Evolutionary conservation across 1,140 invertebrate species (phyloP), one percentile per base, ranked within the genome.

Genomic region (Dendroctonus valens): DNA sequence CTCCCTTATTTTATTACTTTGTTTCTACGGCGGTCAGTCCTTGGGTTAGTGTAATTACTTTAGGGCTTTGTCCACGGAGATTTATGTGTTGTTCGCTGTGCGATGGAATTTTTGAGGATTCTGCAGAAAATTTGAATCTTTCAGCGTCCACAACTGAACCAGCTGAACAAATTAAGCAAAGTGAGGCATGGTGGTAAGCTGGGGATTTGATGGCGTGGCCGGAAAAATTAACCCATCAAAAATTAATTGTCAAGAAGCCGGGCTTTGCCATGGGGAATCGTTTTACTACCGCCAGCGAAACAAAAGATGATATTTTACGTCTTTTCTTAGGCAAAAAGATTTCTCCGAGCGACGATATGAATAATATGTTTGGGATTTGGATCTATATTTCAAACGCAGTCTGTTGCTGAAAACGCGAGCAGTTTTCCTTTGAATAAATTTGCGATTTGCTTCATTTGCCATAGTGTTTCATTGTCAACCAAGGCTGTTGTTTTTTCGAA

Each of bases 101-200:
- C 26, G 26, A 26, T 26, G 26, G 26, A 26, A 26, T 26, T 26
- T 26, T 26, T 26, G 26, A 26, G 26, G 26, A 26, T 26, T 26
- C 26, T 26, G 26, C 26, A 26, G 26, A 26, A 26, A 26, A 26
- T 26, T 26, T 26, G 26, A 26, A 26, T 26, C 26, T 26, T 26
- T 26, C 26, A 26, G 26, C 26, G 26, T 26, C 26, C 26, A 26
- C 26, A 67, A 65, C 70, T 70, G 67, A 70, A 65, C 69, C 67
- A 68, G 73, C 73, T 74, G 74, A 75, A 75, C 73, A 73, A 74
- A 75, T 68, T 72, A 72, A 75, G 73, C 69, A 71, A 75, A 73
- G 72, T 26, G 26, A 26, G 26, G 1, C 26, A 3, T 26, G 26
- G 26, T 26, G 26, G 26, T 26, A 26, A 26, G 26, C 26, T 26